Percentiles rank a stretch among this genome's conserved stretches.
These are phyloP conservation scores for Minunthozetes semirufus DNA, from an alignment of 2,888 invertebrate species.

Conservation along the genomic window DNA sequence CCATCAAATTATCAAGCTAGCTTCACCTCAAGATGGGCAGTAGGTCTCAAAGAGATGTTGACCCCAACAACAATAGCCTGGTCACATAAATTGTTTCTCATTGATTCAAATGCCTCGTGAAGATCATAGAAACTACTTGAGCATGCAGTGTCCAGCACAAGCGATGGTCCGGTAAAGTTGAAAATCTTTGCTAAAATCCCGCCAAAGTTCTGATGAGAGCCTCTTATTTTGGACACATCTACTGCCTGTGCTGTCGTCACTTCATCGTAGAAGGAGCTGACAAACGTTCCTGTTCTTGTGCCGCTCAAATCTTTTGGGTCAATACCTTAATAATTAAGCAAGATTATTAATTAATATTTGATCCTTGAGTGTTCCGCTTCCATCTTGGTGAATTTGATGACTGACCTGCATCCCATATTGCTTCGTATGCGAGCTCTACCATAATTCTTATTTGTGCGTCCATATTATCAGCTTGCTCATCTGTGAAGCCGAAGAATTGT, in stretches of 20 bases:
- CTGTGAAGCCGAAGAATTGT: constrained; percentile 80
- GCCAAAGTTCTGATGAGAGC: background rate
- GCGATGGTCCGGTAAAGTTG: constrained; percentile 77
- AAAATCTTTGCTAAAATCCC: constrained; percentile 74
- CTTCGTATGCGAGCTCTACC: constrained; percentile 31
- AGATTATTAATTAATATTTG: too few relatives aligned
- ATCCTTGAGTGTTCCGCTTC: too few relatives aligned
- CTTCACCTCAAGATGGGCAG: constrained; percentile 67
- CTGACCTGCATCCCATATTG: constrained; percentile 32
- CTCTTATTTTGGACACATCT: background rate
- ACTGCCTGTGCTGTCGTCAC: background rate
- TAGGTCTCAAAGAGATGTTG: constrained; percentile 51
- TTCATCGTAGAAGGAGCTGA: constrained; percentile 70
- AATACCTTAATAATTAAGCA: constrained; percentile 49
- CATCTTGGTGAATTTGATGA: background rate
- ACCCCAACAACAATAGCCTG: constrained; percentile 54
- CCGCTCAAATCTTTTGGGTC: constrained; percentile 78
- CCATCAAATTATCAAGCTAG: too few relatives aligned
- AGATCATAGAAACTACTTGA: constrained; percentile 88
- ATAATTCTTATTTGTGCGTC: constrained; percentile 42
- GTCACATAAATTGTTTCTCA: constrained; percentile 64
- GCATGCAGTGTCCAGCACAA: constrained; percentile 92
- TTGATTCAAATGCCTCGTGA: constrained; percentile 72
- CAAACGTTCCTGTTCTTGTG: constrained; percentile 82
- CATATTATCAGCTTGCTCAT: constrained; percentile 60